phyloP scores from a whole-genome alignment of 1,140 invertebrate genomes.

The Hesperophylax magnus region DNA sequence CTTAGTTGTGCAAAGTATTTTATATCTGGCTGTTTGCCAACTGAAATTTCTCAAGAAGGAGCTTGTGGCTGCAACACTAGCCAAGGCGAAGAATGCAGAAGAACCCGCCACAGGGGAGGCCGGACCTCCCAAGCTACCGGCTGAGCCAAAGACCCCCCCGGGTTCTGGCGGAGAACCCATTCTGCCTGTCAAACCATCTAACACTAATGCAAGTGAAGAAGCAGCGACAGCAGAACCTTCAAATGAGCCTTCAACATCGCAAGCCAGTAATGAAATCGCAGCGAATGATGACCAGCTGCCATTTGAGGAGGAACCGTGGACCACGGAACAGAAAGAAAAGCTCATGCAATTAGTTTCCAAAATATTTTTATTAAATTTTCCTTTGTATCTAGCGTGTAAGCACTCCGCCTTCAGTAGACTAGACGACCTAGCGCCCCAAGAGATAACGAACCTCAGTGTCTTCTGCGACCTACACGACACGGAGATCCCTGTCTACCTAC shows the following conservation, averaged over 20 bases:
- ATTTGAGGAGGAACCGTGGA: slow-evolving; percentile 72
- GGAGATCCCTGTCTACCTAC: slow-evolving; percentile 90
- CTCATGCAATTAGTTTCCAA: slow-evolving; percentile 85
- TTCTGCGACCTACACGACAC: slow-evolving; percentile 95
- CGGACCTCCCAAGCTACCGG: slow-evolving; percentile 34
- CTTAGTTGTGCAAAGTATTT: slow-evolving; percentile 86
- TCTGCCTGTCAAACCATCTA: slow-evolving; percentile 52
- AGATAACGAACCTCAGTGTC: slow-evolving; percentile 81
- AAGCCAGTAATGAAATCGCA: slow-evolving; percentile 47
- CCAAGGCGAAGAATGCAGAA: slow-evolving; percentile 48
- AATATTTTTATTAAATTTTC: slow-evolving; percentile 89
- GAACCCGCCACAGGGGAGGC: slow-evolving; percentile 44
- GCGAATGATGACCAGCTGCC: slow-evolving; percentile 56
- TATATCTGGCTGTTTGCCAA: slow-evolving; percentile 81
- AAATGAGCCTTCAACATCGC: slow-evolving; percentile 30
- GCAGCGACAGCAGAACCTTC: slow-evolving; percentile 59
- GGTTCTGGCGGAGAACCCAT: slow-evolving; percentile 43
- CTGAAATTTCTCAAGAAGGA: slow-evolving; percentile 80
- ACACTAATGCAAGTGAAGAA: slow-evolving; percentile 50
- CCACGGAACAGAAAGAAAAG: slow-evolving; percentile 83
- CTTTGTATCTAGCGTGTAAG: slow-evolving; percentile 93
- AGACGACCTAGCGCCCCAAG: slow-evolving; percentile 84
- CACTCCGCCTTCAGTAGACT: slow-evolving; percentile 82
- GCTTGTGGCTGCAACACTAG: slow-evolving; percentile 61
- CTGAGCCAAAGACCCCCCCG: slow-evolving; percentile 54